phyloP scores from a whole-genome alignment of 1,140 invertebrate genomes.

The Dreissena polymorpha region DNA sequence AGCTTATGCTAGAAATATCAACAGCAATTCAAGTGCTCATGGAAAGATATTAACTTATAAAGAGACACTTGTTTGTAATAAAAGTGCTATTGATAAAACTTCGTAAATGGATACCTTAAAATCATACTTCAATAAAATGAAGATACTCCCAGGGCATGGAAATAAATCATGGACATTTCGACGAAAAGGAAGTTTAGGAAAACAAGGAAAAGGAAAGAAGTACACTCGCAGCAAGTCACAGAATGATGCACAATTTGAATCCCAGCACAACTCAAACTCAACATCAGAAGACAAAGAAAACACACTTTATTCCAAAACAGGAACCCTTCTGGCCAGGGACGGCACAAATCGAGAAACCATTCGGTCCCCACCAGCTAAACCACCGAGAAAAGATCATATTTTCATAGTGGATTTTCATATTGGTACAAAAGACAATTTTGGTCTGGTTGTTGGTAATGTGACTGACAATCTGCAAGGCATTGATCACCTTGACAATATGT shows the following conservation, averaged over 20 bases:
- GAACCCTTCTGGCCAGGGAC: slow-evolving; percentile 28
- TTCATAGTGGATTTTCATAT: slow-evolving; percentile 29
- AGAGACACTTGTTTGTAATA: no score
- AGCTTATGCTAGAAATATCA: no score
- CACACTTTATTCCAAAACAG: slow-evolving; percentile 10
- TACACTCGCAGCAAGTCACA: slow-evolving; percentile 49
- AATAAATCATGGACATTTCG: slow-evolving; percentile 37
- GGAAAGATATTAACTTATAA: no score
- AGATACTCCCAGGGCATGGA: slow-evolving; percentile 46
- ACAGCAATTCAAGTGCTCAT: no score
- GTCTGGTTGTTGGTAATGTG: slow-evolving; percentile 22
- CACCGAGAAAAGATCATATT: slow-evolving; percentile 48
- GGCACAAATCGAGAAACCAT: background rate
- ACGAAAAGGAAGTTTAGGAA: slow-evolving; percentile 38
- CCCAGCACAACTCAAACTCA: background rate
- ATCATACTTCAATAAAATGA: slow-evolving; percentile 55
- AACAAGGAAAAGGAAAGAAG: slow-evolving; percentile 21
- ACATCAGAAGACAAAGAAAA: slow-evolving; percentile 40
- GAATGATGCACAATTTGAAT: slow-evolving; percentile 36
- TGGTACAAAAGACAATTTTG: slow-evolving; percentile 14
- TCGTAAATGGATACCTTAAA: slow-evolving; percentile 50
- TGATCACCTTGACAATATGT: background rate
- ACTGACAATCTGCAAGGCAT: background rate
- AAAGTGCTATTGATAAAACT: no score
- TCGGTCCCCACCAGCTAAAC: slow-evolving; percentile 41